These are phyloP conservation scores for Drosophila recens DNA, from an alignment of 2,888 invertebrate genomes.

Conservation along the genomic window DNA sequence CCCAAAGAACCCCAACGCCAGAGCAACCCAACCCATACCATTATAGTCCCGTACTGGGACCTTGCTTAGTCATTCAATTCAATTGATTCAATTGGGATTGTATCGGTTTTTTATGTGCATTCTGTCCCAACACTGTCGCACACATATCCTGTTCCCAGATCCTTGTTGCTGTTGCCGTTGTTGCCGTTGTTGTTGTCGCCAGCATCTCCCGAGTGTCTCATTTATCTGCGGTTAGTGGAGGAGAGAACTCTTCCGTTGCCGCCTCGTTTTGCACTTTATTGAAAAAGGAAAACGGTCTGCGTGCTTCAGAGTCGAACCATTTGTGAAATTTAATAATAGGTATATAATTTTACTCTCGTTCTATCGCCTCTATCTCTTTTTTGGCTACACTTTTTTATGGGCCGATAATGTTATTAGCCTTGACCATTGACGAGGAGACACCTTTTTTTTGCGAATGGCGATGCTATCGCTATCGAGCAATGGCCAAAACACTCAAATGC, in stretches of 20 bases:
- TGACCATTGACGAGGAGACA: no score
- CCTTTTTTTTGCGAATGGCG: constrained; percentile 1
- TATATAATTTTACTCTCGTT: constrained; percentile 49
- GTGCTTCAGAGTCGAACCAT: constrained; percentile 47
- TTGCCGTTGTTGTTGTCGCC: constrained; percentile 39
- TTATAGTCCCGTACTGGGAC: constrained; percentile 34
- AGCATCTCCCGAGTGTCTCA: constrained; percentile 72
- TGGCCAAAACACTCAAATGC: constrained; percentile 55
- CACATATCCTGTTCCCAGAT: constrained; percentile 36
- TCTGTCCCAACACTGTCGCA: constrained; percentile 68
- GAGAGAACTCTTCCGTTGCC: constrained; percentile 27
- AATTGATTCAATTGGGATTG: constrained; percentile 81
- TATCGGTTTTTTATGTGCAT: constrained; percentile 79
- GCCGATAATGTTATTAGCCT: constrained; percentile 76
- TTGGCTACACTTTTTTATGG: constrained; percentile 61
- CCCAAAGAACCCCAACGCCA: constrained; percentile 7
- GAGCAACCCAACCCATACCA: constrained; percentile 28
- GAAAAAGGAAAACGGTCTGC: constrained; percentile 53
- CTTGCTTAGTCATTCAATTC: constrained; percentile 78
- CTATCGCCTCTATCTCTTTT: constrained; percentile 1
- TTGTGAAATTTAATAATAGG: constrained; percentile 68
- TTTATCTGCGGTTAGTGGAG: constrained; percentile 73
- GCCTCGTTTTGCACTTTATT: constrained; percentile 60
- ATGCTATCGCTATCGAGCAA: constrained; percentile 40
- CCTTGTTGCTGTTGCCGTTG: not conserved